Evolutionary conservation across 1,140 invertebrate genomes (phyloP).

Genomic region (Diachasmimorpha longicaudata): DNA sequence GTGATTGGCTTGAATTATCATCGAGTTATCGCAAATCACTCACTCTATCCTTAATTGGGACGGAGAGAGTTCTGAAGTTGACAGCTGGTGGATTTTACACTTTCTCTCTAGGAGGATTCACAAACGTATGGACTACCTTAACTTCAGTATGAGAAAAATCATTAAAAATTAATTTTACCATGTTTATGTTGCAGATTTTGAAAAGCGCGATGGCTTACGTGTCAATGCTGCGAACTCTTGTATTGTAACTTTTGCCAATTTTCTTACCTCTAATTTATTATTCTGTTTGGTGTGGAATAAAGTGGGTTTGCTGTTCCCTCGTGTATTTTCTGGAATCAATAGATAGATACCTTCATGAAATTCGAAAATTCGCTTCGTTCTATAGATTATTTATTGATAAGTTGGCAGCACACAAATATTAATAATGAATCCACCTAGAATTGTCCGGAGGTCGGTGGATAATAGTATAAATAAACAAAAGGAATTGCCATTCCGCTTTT

Average conservation of each 20-base stretch:
- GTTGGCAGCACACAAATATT: too few relatives aligned
- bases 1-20: slow-evolving; percentile 26
- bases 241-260: not conserved
- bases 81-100: not conserved
- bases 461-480: too few relatives aligned
- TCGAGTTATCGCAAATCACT: slow-evolving; percentile 20
- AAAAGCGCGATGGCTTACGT: not conserved
- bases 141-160: not conserved
- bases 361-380: not conserved
- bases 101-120: not conserved
- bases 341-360: not conserved
- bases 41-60: not conserved
- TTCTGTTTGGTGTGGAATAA: too few relatives aligned
- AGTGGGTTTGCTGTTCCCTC: not conserved
- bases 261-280: too few relatives aligned
- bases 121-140: not conserved
- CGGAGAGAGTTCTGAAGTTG: not conserved
- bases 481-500: too few relatives aligned
- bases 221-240: not conserved
- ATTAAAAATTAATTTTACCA: not conserved
- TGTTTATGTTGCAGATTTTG: not conserved
- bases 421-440: too few relatives aligned
- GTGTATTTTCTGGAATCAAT: not conserved
- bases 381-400: too few relatives aligned
- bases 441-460: too few relatives aligned